Percentiles rank a stretch among this genome's conserved stretches.
Conservation (phyloP, 2,888 invertebrate species). For the Cephus sareptanus region DNA sequence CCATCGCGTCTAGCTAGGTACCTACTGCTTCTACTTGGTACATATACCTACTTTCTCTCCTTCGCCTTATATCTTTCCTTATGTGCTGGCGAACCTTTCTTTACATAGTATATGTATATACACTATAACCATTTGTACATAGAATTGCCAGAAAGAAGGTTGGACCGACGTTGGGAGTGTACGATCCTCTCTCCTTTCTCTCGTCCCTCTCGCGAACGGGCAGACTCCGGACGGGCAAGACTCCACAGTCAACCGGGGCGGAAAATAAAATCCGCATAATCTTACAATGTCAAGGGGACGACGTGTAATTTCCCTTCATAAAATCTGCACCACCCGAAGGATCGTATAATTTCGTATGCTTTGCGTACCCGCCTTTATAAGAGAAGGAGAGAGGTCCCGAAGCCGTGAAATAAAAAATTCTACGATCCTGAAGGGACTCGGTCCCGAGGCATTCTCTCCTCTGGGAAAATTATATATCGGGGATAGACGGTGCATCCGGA, state of each 20-base stretch:
- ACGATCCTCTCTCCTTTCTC: background rate
- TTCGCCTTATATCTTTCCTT: background rate
- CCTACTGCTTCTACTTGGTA: background rate
- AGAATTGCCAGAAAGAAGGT: background rate
- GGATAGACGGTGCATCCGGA: background rate
- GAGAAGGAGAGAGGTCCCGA: background rate
- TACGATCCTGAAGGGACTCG: background rate
- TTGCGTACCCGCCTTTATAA: background rate
- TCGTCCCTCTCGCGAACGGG: background rate
- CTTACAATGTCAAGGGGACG: background rate
- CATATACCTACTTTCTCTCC: background rate
- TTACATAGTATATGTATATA: background rate
- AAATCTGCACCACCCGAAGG: background rate
- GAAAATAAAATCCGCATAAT: background rate
- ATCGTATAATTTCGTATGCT: background rate
- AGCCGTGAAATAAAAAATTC: background rate
- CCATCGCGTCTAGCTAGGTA: slow-evolving; percentile 2
- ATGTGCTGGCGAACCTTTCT: background rate
- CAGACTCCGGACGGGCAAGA: background rate
- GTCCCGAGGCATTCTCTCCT: background rate
- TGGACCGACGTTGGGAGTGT: background rate
- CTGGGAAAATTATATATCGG: background rate
- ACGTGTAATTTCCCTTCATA: background rate
- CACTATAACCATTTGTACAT: background rate
- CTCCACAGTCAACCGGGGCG: background rate